A percentile compares a stretch with the other conserved stretches of the same genome.
phyloP scores from a whole-genome alignment of 2,797 vertebrate genomes.

The Setipinna tenuifilis region DNA sequence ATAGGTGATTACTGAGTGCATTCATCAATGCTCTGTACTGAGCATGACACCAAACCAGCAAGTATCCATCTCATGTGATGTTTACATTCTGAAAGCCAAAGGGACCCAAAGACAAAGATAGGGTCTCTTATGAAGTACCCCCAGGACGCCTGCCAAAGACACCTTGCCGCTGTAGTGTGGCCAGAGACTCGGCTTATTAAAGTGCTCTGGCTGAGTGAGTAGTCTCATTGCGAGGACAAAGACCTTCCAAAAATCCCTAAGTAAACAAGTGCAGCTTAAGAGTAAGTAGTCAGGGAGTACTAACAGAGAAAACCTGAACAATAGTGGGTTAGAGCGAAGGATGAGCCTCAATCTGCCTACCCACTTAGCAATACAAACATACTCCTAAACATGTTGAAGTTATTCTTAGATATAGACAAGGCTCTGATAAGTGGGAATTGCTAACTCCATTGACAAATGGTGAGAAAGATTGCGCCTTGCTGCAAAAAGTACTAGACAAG shows the following conservation, averaged over 20 bases:
- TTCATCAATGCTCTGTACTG: not conserved
- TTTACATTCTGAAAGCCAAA: not conserved
- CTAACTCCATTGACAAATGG: not conserved
- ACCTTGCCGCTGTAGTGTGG: not conserved
- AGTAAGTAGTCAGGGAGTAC: not conserved
- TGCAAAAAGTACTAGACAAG: not conserved
- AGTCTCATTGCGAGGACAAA: not conserved
- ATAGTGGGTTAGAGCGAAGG: not conserved
- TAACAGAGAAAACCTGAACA: not conserved
- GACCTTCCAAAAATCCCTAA: conserved; percentile 4
- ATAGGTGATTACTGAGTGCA: not conserved
- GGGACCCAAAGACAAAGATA: not conserved
- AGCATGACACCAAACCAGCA: not conserved
- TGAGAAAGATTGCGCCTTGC: not conserved
- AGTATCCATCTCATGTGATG: not conserved
- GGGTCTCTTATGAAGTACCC: not conserved
- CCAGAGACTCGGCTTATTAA: not conserved
- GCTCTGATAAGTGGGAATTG: not conserved
- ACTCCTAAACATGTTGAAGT: not conserved
- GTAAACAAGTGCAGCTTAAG: not conserved
- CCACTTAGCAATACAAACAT: not conserved
- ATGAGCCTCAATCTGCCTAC: not conserved
- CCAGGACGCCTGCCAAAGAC: not conserved
- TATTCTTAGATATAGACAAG: not conserved
- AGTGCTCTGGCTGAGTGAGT: not conserved